phyloP scores from a whole-genome alignment of 2,113 vertebrate species.

The Heterotilapia buettikoferi region DNA sequence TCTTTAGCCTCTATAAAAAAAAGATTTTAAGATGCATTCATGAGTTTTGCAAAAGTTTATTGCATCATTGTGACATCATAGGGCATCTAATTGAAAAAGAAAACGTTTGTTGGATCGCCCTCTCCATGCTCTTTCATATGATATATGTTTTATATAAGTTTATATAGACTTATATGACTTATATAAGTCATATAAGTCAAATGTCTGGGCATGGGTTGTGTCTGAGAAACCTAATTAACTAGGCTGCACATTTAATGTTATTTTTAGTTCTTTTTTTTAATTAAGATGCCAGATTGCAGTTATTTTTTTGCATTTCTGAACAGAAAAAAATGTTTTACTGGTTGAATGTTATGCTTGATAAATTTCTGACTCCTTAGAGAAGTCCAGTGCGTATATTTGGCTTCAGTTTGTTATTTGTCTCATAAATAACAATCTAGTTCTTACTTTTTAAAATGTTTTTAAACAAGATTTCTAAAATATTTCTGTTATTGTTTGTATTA shows the following conservation, averaged over 20 bases:
- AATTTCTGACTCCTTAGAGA: background rate
- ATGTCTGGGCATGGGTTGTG: background rate
- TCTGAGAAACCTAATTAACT: background rate
- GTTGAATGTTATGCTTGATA: background rate
- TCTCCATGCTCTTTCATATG: background rate
- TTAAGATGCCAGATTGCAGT: background rate
- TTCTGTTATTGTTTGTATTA: background rate
- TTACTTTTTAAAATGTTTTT: background rate
- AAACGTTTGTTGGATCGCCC: background rate
- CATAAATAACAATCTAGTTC: background rate
- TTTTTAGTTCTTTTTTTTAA: background rate
- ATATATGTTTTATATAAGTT: background rate
- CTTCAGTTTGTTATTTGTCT: background rate
- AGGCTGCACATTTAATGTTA: background rate
- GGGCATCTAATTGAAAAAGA: background rate
- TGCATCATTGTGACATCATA: background rate
- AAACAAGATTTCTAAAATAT: background rate
- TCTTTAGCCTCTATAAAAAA: background rate
- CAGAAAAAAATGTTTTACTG: background rate
- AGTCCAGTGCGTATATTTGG: background rate
- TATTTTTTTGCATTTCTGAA: background rate
- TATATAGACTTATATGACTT: background rate
- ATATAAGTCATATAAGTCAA: background rate
- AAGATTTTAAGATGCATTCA: background rate
- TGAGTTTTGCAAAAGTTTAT: background rate